phyloP scores from a whole-genome alignment of 2,888 invertebrate species.

The Prosapia bicincta region DNA sequence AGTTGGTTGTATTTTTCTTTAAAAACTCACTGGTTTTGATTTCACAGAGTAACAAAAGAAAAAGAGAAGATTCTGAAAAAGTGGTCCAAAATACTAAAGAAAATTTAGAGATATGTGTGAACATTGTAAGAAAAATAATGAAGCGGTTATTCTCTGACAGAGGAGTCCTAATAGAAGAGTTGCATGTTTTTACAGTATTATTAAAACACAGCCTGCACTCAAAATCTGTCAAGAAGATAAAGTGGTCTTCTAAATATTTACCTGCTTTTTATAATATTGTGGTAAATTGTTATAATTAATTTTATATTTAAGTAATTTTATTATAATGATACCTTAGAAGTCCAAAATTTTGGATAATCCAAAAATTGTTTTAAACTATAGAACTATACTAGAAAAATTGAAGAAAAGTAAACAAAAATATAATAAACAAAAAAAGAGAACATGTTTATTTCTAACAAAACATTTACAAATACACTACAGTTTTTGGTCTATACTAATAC shows the following conservation, averaged over 20 bases:
- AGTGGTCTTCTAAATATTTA: not conserved
- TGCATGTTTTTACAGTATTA: not conserved
- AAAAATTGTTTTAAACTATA: too few relatives aligned
- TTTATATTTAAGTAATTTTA: too few relatives aligned
- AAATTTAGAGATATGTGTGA: not conserved
- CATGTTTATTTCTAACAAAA: too few relatives aligned
- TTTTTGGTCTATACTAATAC: too few relatives aligned
- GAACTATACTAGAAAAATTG: too few relatives aligned
- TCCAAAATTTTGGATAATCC: too few relatives aligned
- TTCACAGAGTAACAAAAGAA: not conserved
- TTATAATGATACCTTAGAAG: too few relatives aligned
- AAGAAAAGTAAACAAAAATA: too few relatives aligned
- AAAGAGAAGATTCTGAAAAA: not conserved
- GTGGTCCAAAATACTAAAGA: not conserved
- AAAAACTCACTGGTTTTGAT: too few relatives aligned
- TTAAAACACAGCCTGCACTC: not conserved
- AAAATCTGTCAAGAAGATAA: not conserved
- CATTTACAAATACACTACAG: too few relatives aligned
- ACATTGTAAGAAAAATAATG: not conserved
- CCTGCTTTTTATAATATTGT: not conserved
- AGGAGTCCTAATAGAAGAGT: not conserved
- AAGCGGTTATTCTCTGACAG: not conserved
- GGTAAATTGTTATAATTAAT: not conserved
- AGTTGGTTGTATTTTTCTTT: too few relatives aligned
- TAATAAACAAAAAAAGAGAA: too few relatives aligned